A percentile compares a stretch with the other conserved stretches of the same genome.
Evolutionary conservation across 2,797 vertebrate genomes (phyloP).

Genomic region (Poecilia gillii): DNA sequence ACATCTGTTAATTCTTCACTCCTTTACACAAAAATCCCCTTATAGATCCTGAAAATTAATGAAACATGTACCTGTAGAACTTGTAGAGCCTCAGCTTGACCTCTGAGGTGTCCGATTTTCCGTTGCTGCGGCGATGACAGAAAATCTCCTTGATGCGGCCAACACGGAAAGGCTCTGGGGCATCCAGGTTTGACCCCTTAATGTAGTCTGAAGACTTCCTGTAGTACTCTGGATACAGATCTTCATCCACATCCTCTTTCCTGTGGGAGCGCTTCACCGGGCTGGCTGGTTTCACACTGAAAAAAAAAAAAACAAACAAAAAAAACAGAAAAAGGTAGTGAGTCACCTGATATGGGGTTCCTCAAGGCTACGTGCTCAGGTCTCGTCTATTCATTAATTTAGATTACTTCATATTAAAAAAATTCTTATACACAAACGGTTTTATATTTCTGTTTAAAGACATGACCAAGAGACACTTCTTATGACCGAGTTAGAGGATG

Average conservation of each 20-base stretch:
- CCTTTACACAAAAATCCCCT: not conserved
- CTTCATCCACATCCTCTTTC: slow-evolving; percentile 94
- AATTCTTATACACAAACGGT: no score
- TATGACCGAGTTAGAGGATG: not conserved
- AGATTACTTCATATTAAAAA: no score
- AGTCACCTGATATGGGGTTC: not conserved
- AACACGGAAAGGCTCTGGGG: slow-evolving; percentile 90
- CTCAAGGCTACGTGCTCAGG: not conserved
- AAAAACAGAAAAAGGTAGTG: not conserved
- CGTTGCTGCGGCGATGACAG: slow-evolving; percentile 86
- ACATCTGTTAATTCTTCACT: not conserved
- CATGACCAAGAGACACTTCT: not conserved
- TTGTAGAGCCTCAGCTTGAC: slow-evolving; percentile 91
- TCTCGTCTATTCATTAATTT: not conserved
- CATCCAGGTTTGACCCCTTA: slow-evolving; percentile 95
- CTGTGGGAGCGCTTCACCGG: slow-evolving; percentile 89
- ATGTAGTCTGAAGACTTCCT: slow-evolving; percentile 97
- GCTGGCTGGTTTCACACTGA: slow-evolving; percentile 88
- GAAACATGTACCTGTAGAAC: slow-evolving; percentile 87
- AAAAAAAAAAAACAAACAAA: no score
- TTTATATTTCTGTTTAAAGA: not conserved
- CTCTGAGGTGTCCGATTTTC: slow-evolving; percentile 85
- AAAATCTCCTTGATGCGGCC: slow-evolving; percentile 94
- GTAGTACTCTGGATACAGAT: slow-evolving; percentile 95
- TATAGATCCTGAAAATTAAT: not conserved